These are phyloP conservation scores for Microplitis mediator DNA, from an alignment of 1,140 invertebrate species.

Conservation along the genomic window DNA sequence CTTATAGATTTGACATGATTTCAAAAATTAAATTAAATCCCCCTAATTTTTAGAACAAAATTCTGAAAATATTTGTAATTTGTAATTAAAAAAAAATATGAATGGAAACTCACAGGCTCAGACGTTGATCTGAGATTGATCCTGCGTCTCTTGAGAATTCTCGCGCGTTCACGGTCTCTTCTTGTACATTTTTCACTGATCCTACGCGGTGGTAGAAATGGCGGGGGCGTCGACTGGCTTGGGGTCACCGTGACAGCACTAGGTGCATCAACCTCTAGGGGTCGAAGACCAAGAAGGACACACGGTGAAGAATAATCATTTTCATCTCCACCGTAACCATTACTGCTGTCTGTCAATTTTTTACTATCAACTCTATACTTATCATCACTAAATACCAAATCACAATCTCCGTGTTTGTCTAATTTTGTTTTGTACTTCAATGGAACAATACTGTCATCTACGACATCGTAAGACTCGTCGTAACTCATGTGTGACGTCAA, in stretches of 20 bases:
- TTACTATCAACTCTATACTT: not conserved
- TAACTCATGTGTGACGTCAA: not conserved
- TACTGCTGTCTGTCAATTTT: not conserved
- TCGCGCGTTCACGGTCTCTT: conserved; percentile 54
- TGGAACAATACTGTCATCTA: conserved; percentile 22
- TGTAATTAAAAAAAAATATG: not conserved
- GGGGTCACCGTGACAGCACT: conserved; percentile 11
- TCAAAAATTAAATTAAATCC: not conserved
- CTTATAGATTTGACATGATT: not conserved
- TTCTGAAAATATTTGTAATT: too few relatives aligned
- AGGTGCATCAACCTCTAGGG: conserved; percentile 42
- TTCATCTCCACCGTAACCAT: conserved; percentile 33
- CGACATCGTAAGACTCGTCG: not conserved
- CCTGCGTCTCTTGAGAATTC: conserved; percentile 50
- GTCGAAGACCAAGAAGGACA: conserved; percentile 50
- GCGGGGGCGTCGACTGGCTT: conserved; percentile 17
- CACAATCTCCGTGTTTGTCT: not conserved
- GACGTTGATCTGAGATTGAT: conserved; percentile 55
- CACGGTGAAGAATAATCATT: conserved; percentile 35
- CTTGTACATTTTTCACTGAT: conserved; percentile 50
- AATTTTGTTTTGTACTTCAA: conserved; percentile 21
- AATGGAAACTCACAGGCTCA: conserved; percentile 53
- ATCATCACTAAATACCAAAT: conserved; percentile 4
- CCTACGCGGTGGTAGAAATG: conserved; percentile 34
- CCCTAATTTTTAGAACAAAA: too few relatives aligned